Conservation (phyloP, 2,888 invertebrate species). For the Dryococelus australis region DNA sequence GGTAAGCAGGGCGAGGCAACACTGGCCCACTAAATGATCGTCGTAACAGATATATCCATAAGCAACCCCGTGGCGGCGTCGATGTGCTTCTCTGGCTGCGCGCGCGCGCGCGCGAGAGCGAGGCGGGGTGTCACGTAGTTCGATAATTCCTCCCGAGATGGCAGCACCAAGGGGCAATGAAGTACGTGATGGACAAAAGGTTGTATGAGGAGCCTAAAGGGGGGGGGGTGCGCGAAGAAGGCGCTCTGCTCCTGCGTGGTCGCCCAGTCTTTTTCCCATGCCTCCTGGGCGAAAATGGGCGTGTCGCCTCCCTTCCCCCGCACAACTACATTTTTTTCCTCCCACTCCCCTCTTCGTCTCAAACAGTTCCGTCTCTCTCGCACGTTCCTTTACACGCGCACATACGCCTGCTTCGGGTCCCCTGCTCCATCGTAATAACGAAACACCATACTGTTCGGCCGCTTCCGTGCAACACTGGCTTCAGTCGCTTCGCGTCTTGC, state of each 20-base stretch:
- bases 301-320: neutral
- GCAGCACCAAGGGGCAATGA: neutral
- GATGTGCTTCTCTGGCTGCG: neutral
- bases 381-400: slow-evolving; percentile 23
- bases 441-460: slow-evolving; percentile 30
- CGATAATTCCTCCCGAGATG: neutral
- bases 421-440: slow-evolving; percentile 32
- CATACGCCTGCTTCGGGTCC: neutral
- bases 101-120: too few relatives aligned
- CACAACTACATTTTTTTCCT: neutral
- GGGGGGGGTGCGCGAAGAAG: neutral
- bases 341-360: neutral
- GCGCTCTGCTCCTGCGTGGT: neutral
- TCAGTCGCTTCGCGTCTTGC: neutral
- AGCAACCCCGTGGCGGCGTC: neutral
- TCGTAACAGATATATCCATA: slow-evolving; percentile 6
- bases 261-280: slow-evolving; percentile 16
- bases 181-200: neutral
- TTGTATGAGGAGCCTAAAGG: too few relatives aligned
- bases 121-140: neutral
- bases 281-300: slow-evolving; percentile 21
- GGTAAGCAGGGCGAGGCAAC: neutral
- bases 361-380: slow-evolving; percentile 5
- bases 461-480: slow-evolving; percentile 13
- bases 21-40: neutral